These are phyloP conservation scores for Agrochola lota DNA, from an alignment of 2,888 invertebrate species.

Conservation along the genomic window DNA sequence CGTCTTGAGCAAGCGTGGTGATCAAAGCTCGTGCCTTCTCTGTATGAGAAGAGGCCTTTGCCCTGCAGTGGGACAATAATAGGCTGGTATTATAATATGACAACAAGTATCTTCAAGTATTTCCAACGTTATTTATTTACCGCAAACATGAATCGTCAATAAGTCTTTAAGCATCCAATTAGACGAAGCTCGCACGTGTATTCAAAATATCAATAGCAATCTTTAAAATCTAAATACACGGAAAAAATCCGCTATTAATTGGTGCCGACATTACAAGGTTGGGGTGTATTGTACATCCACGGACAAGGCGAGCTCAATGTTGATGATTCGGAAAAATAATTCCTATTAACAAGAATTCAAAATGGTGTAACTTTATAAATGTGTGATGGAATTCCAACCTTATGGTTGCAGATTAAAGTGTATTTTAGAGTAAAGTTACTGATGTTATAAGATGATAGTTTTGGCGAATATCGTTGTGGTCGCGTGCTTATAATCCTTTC, in stretches of 20 bases:
- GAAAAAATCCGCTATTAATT: slow-evolving; percentile 77
- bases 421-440: slow-evolving; percentile 6
- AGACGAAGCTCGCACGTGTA: slow-evolving; percentile 47
- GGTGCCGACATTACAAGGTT: slow-evolving; percentile 60
- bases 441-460: neutral
- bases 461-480: slow-evolving; percentile 35
- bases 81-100: too few species aligned
- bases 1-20: too few species aligned
- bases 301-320: slow-evolving; percentile 35
- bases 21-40: too few species aligned
- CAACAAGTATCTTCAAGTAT: slow-evolving; percentile 5
- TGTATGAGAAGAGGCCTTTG: too few species aligned
- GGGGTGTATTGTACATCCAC: slow-evolving; percentile 27
- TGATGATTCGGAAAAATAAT: slow-evolving; percentile 53
- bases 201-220: slow-evolving; percentile 56
- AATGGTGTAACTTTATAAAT: slow-evolving; percentile 6
- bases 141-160: slow-evolving; percentile 21
- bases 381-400: slow-evolving; percentile 12
- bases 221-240: slow-evolving; percentile 67
- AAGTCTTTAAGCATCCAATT: slow-evolving; percentile 55
- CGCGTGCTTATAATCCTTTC: slow-evolving; percentile 62
- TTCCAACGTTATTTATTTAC: slow-evolving; percentile 35
- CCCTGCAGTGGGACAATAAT: too few species aligned
- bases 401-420: fast-evolving
- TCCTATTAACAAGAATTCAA: slow-evolving; percentile 3